A percentile compares a stretch with the other conserved stretches of the same genome.
These are phyloP conservation scores for cattle (Bos taurus) DNA, from an alignment of 2,113 vertebrate genomes.

Conservation along the genomic window DNA sequence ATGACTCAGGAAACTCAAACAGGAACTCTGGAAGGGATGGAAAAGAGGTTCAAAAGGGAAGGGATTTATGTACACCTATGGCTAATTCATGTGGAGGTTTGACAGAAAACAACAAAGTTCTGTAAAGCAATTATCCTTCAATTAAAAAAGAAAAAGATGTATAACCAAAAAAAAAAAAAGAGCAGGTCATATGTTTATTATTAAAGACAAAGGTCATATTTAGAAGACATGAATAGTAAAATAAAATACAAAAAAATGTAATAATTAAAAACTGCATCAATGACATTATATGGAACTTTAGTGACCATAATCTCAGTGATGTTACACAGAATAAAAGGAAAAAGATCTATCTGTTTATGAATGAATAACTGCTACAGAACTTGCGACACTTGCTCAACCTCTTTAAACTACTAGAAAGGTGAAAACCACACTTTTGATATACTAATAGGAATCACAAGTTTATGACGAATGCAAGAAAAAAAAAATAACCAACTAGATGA, in stretches of 20 bases:
- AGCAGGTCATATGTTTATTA: background rate
- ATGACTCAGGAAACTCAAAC: background rate
- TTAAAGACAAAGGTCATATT: background rate
- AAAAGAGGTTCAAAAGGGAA: background rate
- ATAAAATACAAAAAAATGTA: background rate
- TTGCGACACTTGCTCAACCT: background rate
- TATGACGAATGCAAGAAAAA: background rate
- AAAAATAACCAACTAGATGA: background rate
- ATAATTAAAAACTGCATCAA: background rate
- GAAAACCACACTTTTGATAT: background rate
- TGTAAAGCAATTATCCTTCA: background rate
- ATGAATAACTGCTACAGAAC: background rate
- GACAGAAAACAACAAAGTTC: background rate
- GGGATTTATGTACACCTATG: background rate
- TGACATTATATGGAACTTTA: background rate
- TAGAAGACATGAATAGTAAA: background rate
- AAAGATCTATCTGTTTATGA: background rate
- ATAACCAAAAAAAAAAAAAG: background rate
- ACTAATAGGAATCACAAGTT: background rate
- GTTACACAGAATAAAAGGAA: background rate
- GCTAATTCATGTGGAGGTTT: background rate
- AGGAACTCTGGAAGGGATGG: background rate
- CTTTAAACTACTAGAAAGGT: background rate
- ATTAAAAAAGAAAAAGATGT: background rate
- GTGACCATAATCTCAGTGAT: background rate